Conservation (phyloP, 2,797 vertebrate species). For the Arrhamphus sclerolepis region DNA sequence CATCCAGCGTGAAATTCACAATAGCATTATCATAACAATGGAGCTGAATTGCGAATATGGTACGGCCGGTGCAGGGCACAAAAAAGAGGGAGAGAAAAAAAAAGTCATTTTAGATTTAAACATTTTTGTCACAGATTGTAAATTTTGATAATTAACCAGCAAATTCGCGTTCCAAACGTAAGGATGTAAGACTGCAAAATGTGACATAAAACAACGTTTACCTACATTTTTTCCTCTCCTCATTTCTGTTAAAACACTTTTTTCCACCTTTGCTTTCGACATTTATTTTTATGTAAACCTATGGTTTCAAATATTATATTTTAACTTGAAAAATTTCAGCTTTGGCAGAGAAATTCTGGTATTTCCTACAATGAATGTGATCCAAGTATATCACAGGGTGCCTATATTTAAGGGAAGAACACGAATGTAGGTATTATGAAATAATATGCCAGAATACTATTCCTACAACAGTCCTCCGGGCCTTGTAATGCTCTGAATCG, state of each 20-base stretch:
- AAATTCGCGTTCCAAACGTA: conserved; percentile 6
- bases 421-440: not conserved
- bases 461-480: conserved; percentile 29
- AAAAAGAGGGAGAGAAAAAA: conserved; percentile 50
- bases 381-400: no score
- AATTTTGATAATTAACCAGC: not conserved
- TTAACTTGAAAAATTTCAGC: no score
- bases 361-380: no score
- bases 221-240: no score
- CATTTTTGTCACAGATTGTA: not conserved
- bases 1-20: conserved; percentile 75
- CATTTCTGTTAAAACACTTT: no score
- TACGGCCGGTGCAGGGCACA: conserved; percentile 42
- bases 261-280: no score
- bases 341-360: no score
- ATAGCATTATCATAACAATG: conserved; percentile 82
- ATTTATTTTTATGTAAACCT: no score
- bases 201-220: no score
- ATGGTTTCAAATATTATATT: no score
- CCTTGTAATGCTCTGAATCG: conserved; percentile 29
- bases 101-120: conserved; percentile 28
- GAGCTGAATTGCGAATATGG: conserved; percentile 60
- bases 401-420: no score
- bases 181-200: no score
- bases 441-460: conserved; percentile 11